Conservation (phyloP, 2,113 vertebrate genomes). For the Pelecanoides urinatrix region DNA sequence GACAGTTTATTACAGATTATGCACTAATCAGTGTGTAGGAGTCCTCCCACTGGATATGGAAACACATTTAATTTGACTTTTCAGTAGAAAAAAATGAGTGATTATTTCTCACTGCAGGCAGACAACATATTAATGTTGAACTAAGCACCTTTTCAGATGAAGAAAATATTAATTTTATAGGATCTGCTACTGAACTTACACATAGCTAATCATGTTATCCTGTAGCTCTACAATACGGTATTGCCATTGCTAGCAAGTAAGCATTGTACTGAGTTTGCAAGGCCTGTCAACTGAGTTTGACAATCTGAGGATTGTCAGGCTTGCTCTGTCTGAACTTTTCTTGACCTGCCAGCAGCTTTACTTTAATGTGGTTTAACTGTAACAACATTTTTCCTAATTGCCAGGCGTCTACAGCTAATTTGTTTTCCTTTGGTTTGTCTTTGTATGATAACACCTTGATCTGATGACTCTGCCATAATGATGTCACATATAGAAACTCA, state of each 20-base stretch:
- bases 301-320: neutral
- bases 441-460: neutral
- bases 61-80: neutral
- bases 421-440: neutral
- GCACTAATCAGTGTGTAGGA: neutral
- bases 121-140: neutral
- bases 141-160: neutral
- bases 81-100: neutral
- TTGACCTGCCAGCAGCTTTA: neutral
- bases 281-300: neutral
- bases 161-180: neutral
- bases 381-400: neutral
- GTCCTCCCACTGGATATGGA: neutral
- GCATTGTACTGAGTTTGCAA: neutral
- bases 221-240: neutral
- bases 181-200: neutral
- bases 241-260: neutral
- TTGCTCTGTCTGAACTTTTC: neutral
- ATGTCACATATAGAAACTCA: neutral
- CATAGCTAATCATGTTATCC: neutral
- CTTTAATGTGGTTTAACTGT: neutral
- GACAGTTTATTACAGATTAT: neutral
- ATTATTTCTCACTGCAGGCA: neutral
- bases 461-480: neutral
- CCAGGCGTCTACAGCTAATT: neutral